A percentile compares a stretch with the other conserved stretches of the same genome.
Evolutionary conservation across 2,113 vertebrate genomes (phyloP).

Genomic region (Charina bottae): DNA sequence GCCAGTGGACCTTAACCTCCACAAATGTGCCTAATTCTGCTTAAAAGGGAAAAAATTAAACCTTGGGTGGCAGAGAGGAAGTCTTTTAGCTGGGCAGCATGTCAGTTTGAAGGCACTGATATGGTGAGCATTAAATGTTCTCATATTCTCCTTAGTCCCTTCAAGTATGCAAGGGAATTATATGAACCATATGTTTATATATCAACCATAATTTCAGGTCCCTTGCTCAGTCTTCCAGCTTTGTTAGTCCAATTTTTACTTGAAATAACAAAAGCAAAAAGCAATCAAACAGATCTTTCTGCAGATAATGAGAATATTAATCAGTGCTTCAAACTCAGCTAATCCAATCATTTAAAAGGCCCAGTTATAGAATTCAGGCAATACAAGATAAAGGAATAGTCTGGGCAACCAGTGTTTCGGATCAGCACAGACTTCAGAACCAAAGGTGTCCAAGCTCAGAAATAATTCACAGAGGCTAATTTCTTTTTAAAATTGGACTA

Average conservation of each 20-base stretch:
- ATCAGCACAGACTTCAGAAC: background rate
- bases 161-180: constrained; percentile 21
- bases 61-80: background rate
- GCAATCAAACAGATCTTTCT: constrained; percentile 44
- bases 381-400: background rate
- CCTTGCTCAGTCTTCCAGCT: constrained; percentile 16
- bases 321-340: background rate
- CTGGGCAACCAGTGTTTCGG: background rate
- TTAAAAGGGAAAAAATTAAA: background rate
- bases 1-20: background rate
- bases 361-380: background rate
- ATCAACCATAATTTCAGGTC: background rate
- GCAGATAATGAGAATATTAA: background rate
- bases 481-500: background rate
- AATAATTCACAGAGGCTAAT: background rate
- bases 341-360: constrained; percentile 30
- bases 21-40: background rate
- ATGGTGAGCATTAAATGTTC: background rate
- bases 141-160: background rate
- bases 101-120: background rate
- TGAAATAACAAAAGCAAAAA: background rate
- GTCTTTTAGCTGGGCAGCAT: background rate
- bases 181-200: constrained; percentile 26
- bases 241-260: constrained; percentile 15
- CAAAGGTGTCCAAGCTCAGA: background rate